These are phyloP conservation scores for Microcebus jonahi DNA, from an alignment of 2,113 vertebrate species.

Conservation along the genomic window DNA sequence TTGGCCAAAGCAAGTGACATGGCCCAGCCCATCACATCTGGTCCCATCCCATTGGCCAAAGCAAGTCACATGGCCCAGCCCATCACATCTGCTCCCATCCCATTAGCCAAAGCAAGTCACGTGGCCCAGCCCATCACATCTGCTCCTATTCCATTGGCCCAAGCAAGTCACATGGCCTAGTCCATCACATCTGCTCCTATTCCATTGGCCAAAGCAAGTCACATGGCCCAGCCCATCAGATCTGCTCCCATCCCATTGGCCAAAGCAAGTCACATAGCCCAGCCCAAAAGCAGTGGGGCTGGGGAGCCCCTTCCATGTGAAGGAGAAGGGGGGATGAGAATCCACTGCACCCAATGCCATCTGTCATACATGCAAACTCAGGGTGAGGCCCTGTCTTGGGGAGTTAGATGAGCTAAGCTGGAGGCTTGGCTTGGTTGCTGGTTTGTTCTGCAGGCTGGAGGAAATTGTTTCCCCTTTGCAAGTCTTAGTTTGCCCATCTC, in stretches of 20 bases:
- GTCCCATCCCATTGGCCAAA: no score
- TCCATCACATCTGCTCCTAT: no score
- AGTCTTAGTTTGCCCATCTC: background rate
- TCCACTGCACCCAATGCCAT: rapidly evolving
- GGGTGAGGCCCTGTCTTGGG: background rate
- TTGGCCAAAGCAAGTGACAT: no score
- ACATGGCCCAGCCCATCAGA: no score
- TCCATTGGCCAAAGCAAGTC: no score
- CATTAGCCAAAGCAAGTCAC: no score
- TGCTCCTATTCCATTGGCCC: no score
- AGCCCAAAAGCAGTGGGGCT: background rate
- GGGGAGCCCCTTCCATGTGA: rapidly evolving
- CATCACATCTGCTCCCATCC: no score
- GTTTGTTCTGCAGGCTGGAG: background rate
- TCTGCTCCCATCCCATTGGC: background rate
- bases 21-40: no score
- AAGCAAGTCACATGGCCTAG: no score
- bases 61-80: no score
- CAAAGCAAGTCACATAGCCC: background rate
- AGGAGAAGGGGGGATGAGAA: background rate
- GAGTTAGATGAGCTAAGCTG: background rate
- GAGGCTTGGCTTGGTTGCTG: background rate
- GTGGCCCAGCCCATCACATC: no score
- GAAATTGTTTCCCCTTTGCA: background rate
- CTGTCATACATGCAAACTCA: rapidly evolving